Conservation (phyloP, 2,888 invertebrate genomes). For the Diachrysia chrysitis region DNA sequence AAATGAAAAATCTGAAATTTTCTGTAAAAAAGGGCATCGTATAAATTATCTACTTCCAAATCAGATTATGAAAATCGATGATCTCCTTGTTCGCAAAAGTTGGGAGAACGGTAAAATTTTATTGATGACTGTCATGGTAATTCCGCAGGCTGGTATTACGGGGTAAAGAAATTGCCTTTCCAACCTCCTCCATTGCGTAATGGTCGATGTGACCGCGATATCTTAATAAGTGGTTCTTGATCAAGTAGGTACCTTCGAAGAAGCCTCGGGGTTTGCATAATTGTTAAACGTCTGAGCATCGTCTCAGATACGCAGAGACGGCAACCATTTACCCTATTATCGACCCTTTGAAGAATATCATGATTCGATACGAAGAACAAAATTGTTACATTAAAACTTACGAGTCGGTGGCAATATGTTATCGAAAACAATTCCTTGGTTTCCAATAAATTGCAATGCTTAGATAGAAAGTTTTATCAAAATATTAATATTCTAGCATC, state of each 20-base stretch:
- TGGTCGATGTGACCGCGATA: slow-evolving; percentile 84
- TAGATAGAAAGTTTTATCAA: slow-evolving; percentile 21
- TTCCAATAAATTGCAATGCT: slow-evolving; percentile 31
- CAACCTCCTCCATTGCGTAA: slow-evolving; percentile 74
- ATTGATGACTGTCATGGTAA: slow-evolving; percentile 81
- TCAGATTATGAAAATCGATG: slow-evolving; percentile 75
- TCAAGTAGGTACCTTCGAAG: slow-evolving; percentile 77
- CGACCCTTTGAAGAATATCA: slow-evolving; percentile 53
- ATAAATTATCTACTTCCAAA: slow-evolving; percentile 55
- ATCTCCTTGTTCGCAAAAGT: slow-evolving; percentile 75
- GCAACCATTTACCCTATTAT: slow-evolving; percentile 59
- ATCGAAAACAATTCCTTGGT: slow-evolving; percentile 46
- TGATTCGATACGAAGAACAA: slow-evolving; percentile 51
- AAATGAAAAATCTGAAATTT: slow-evolving; percentile 11
- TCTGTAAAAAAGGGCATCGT: slow-evolving; percentile 23
- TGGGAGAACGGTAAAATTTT: slow-evolving; percentile 78
- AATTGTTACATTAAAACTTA: slow-evolving; percentile 51
- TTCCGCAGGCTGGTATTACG: slow-evolving; percentile 69
- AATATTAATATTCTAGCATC: slow-evolving; percentile 25
- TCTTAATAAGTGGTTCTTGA: slow-evolving; percentile 87
- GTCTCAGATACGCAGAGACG: slow-evolving; percentile 57
- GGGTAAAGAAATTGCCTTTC: slow-evolving; percentile 73
- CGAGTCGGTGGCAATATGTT: slow-evolving; percentile 45
- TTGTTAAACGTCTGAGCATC: slow-evolving; percentile 75
- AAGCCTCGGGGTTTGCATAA: slow-evolving; percentile 80